phyloP scores from a whole-genome alignment of 2,797 vertebrate genomes.

The Xyrichtys novacula region DNA sequence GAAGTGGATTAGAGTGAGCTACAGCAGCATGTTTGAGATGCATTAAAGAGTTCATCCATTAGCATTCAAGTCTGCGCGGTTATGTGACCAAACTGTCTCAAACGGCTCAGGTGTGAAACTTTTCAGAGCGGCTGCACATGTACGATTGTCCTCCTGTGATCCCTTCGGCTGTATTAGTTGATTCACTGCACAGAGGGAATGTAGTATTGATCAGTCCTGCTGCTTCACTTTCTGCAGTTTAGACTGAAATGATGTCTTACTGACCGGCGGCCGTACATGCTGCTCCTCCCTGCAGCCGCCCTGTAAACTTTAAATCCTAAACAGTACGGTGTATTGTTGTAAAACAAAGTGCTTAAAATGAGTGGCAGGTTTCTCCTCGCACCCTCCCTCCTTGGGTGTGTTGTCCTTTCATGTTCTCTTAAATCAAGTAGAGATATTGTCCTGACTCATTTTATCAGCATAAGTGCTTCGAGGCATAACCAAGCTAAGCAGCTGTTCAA shows the following conservation, averaged over 20 bases:
- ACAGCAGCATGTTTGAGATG: conserved; percentile 15
- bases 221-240: conserved; percentile 66
- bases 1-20: conserved; percentile 49
- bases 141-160: conserved; percentile 59
- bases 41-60: conserved; percentile 7
- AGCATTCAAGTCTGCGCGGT: conserved; percentile 10
- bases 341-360: conserved; percentile 31
- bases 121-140: conserved; percentile 23
- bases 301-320: conserved; percentile 30
- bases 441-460: conserved; percentile 24
- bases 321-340: conserved; percentile 9
- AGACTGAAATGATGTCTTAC: conserved; percentile 65
- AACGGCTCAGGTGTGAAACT: conserved; percentile 18
- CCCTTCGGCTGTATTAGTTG: conserved; percentile 63
- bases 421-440: conserved; percentile 19
- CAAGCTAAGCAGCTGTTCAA: conserved; percentile 14
- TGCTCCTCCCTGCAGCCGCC: conserved; percentile 34
- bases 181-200: conserved; percentile 69
- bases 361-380: conserved; percentile 9
- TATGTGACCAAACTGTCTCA: conserved; percentile 13
- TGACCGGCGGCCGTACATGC: conserved; percentile 52
- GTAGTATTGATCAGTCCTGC: conserved; percentile 73
- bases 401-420: conserved; percentile 25
- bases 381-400: background rate
- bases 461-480: conserved; percentile 12